Evolutionary conservation across 2,888 invertebrate genomes (phyloP).

Genomic region (Andrena dorsata): DNA sequence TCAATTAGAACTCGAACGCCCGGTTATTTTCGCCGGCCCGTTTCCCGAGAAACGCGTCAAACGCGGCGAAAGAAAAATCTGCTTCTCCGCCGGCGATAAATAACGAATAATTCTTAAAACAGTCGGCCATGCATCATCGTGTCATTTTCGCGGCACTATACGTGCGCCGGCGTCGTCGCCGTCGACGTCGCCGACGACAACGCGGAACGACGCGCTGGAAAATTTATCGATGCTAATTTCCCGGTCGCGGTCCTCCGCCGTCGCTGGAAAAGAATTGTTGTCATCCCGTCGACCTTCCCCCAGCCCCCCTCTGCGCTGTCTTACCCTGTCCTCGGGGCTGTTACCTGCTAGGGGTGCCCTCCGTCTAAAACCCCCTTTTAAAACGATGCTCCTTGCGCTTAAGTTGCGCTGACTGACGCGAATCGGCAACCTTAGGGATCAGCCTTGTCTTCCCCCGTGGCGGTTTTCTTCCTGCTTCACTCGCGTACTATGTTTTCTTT

Average conservation of each 20-base stretch:
- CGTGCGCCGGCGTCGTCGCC: slow-evolving; percentile 70
- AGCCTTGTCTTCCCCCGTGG: background rate
- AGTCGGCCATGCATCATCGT: slow-evolving; percentile 84
- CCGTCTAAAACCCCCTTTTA: slow-evolving; percentile 72
- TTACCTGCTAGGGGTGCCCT: slow-evolving; percentile 66
- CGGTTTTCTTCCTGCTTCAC: slow-evolving; percentile 14
- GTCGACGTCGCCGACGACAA: slow-evolving; percentile 69
- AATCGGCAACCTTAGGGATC: slow-evolving; percentile 36
- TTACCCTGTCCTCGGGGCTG: slow-evolving; percentile 71
- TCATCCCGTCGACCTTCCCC: slow-evolving; percentile 61
- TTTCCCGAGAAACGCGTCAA: slow-evolving; percentile 18
- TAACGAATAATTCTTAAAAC: slow-evolving; percentile 85
- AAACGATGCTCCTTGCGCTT: slow-evolving; percentile 54
- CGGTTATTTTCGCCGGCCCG: background rate
- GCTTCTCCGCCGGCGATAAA: slow-evolving; percentile 77
- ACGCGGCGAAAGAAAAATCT: slow-evolving; percentile 29
- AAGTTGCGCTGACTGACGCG: slow-evolving; percentile 62
- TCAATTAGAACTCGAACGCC: background rate
- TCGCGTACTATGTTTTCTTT: background rate
- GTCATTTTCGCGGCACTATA: slow-evolving; percentile 82
- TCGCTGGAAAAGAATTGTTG: slow-evolving; percentile 79
- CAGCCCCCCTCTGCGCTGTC: slow-evolving; percentile 61
- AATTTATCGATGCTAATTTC: slow-evolving; percentile 85
- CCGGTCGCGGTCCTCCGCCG: slow-evolving; percentile 79
- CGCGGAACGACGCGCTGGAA: slow-evolving; percentile 69